These are phyloP conservation scores for Eudyptes chrysolophus DNA, from an alignment of 2,113 vertebrate species.

Conservation along the genomic window DNA sequence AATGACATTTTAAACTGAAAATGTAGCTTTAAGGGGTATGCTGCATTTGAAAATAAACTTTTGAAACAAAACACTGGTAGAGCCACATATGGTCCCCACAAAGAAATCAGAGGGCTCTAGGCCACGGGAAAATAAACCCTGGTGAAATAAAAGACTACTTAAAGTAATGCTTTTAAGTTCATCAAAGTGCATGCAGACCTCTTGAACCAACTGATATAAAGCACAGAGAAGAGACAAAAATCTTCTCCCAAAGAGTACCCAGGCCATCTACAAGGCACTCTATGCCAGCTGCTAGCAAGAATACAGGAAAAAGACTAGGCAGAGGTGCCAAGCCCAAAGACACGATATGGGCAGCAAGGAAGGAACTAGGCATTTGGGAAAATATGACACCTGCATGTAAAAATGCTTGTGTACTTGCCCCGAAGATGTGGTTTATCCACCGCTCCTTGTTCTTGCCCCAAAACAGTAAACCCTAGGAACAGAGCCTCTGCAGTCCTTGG, in stretches of 20 bases:
- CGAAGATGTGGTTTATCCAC: not conserved
- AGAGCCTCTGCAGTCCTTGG: not conserved
- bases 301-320: not conserved
- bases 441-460: not conserved
- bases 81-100: not conserved
- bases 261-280: not conserved
- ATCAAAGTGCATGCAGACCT: not conserved
- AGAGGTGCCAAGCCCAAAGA: not conserved
- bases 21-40: not conserved
- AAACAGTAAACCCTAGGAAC: not conserved
- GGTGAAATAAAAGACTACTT: not conserved
- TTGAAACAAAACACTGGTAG: not conserved
- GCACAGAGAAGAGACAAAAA: not conserved
- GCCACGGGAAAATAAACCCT: not conserved
- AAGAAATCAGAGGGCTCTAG: not conserved
- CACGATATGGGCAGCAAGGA: rapidly evolving
- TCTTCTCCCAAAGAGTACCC: not conserved
- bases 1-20: not conserved
- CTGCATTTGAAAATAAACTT: not conserved
- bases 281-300: not conserved
- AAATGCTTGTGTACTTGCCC: not conserved
- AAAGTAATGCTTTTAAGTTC: not conserved
- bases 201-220: not conserved
- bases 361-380: not conserved
- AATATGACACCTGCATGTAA: not conserved